phyloP scores from a whole-genome alignment of 1,140 invertebrate species.

The Macrosteles quadrilineatus region DNA sequence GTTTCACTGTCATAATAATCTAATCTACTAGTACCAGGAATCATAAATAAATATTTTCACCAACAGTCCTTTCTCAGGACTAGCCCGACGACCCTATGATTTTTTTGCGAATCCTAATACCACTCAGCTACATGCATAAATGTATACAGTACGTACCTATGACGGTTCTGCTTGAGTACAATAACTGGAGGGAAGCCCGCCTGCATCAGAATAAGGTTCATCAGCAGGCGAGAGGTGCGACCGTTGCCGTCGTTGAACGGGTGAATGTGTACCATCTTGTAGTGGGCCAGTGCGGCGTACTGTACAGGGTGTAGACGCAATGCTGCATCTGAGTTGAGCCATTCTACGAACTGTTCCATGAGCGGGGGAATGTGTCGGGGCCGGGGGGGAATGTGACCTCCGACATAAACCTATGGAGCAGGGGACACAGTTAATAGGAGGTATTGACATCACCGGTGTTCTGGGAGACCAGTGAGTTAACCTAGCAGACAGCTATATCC shows the following conservation, averaged over 20 bases:
- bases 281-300: conserved; percentile 92
- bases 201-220: conserved; percentile 98
- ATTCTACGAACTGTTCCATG: conserved; percentile 84
- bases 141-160: conserved; percentile 44
- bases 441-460: too few species aligned
- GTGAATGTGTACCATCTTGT: conserved; percentile 95
- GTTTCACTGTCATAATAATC: too few species aligned
- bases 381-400: conserved; percentile 85
- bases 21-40: too few species aligned
- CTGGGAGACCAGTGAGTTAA: too few species aligned
- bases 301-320: conserved; percentile 84
- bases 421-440: too few species aligned
- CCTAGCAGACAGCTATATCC: too few species aligned
- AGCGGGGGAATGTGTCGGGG: conserved; percentile 76
- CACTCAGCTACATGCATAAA: too few species aligned
- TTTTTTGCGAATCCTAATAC: too few species aligned
- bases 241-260: conserved; percentile 94
- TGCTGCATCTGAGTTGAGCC: conserved; percentile 88
- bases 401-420: conserved; percentile 69
- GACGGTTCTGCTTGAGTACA: conserved; percentile 86
- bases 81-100: too few species aligned
- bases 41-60: too few species aligned
- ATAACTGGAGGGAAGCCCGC: conserved; percentile 97
- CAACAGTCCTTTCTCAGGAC: too few species aligned
- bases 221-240: conserved; percentile 88